phyloP scores from a whole-genome alignment of 2,888 invertebrate species.

The Boloria selene region DNA sequence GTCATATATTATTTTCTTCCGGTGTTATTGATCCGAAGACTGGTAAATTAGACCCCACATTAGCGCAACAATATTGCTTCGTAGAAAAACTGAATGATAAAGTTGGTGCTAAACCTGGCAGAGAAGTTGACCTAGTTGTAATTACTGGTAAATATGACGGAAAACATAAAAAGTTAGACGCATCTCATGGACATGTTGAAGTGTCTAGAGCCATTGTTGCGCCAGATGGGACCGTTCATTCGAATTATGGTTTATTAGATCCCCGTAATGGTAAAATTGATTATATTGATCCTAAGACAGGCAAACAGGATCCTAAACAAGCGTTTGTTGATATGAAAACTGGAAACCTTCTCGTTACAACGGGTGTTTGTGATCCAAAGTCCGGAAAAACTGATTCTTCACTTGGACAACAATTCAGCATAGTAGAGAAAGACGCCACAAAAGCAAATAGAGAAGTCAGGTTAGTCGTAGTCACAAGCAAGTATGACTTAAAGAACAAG shows the following conservation, averaged over 20 bases:
- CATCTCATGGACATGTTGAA: slow-evolving; percentile 72
- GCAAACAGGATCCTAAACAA: slow-evolving; percentile 84
- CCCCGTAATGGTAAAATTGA: slow-evolving; percentile 84
- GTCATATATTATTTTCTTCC: slow-evolving; percentile 84
- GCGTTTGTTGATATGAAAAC: slow-evolving; percentile 88
- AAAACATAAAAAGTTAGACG: slow-evolving; percentile 77
- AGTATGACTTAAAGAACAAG: slow-evolving; percentile 80
- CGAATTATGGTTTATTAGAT: slow-evolving; percentile 86
- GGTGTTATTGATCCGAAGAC: slow-evolving; percentile 86
- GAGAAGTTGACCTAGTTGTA: slow-evolving; percentile 82
- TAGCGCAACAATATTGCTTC: slow-evolving; percentile 86
- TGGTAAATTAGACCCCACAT: slow-evolving; percentile 84
- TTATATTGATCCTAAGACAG: slow-evolving; percentile 84
- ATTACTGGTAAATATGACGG: slow-evolving; percentile 84
- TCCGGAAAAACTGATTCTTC: slow-evolving; percentile 86
- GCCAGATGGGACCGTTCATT: slow-evolving; percentile 79
- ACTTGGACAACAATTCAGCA: slow-evolving; percentile 85
- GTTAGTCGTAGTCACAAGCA: slow-evolving; percentile 83
- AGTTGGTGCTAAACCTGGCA: slow-evolving; percentile 72
- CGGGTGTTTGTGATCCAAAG: slow-evolving; percentile 84
- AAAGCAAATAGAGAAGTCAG: slow-evolving; percentile 84
- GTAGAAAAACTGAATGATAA: slow-evolving; percentile 83
- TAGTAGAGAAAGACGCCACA: slow-evolving; percentile 85
- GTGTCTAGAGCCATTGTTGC: slow-evolving; percentile 84
- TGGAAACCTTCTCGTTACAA: slow-evolving; percentile 84